Conservation (phyloP, 2,113 vertebrate species). For the Coregonus clupeaformis region DNA sequence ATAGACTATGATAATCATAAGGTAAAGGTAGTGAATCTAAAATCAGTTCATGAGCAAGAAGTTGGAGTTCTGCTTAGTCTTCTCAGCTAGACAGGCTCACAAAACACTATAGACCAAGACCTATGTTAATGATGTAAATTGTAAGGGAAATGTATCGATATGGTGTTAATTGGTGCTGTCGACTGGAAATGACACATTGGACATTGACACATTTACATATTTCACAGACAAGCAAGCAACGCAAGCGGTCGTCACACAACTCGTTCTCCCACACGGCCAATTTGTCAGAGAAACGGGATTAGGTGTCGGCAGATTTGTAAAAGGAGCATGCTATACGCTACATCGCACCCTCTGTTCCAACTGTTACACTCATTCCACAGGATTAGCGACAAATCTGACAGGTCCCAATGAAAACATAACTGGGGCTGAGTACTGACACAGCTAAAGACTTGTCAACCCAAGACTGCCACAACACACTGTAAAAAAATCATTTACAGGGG, state of each 20-base stretch:
- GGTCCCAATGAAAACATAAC: constrained; percentile 35
- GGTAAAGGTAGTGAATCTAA: no score
- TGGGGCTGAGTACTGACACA: neutral
- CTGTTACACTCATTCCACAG: constrained; percentile 39
- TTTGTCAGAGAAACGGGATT: constrained; percentile 54
- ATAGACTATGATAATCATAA: no score
- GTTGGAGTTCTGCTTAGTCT: neutral
- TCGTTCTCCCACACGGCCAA: constrained; percentile 27
- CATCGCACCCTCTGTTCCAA: constrained; percentile 41
- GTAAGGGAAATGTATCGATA: neutral
- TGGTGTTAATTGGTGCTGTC: constrained; percentile 28
- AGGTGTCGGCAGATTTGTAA: constrained; percentile 33
- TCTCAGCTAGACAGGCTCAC: no score
- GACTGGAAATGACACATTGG: constrained; percentile 7
- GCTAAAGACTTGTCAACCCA: neutral
- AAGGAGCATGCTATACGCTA: constrained; percentile 17
- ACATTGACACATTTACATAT: neutral
- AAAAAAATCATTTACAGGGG: no score
- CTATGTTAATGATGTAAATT: no score
- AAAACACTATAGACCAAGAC: no score
- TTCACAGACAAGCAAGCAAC: neutral
- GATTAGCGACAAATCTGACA: constrained; percentile 43
- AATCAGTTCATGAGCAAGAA: no score
- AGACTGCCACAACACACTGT: neutral
- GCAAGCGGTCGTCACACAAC: constrained; percentile 1